Conservation (phyloP, 1,140 invertebrate genomes). For the Holotrichia oblita region DNA sequence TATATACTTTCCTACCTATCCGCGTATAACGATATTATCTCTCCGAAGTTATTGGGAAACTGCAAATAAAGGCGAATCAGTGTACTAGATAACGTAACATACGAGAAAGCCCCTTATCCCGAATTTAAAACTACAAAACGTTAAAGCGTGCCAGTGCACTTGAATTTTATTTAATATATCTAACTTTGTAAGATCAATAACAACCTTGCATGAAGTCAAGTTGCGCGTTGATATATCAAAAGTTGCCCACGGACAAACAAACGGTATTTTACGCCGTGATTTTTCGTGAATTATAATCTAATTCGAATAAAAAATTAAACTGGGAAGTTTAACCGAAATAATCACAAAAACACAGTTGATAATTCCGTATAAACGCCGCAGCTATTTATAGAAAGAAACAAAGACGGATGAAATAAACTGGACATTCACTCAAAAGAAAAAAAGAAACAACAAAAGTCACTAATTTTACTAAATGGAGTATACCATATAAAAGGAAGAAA, state of each 20-base stretch:
- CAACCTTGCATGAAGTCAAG: constrained; percentile 43
- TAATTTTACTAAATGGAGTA: background rate
- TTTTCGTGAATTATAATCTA: background rate
- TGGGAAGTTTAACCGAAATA: background rate
- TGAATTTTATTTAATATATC: constrained; percentile 42
- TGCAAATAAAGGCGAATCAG: too few species aligned
- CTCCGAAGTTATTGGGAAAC: too few species aligned
- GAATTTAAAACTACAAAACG: background rate
- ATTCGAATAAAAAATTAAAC: background rate
- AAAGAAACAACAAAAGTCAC: background rate
- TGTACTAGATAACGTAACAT: background rate
- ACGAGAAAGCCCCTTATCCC: background rate
- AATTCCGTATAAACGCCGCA: background rate
- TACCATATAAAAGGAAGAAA: background rate
- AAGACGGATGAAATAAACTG: background rate
- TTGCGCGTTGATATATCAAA: constrained; percentile 40
- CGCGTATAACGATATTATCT: too few species aligned
- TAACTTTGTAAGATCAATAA: constrained; percentile 46
- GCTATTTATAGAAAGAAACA: constrained; percentile 29
- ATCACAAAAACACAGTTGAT: background rate
- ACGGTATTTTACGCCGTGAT: background rate
- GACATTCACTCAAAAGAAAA: background rate
- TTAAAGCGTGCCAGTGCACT: background rate
- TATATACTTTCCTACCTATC: too few species aligned
- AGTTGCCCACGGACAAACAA: background rate